Conservation (phyloP, 2,113 vertebrate species). For the Tor tambroides region DNA sequence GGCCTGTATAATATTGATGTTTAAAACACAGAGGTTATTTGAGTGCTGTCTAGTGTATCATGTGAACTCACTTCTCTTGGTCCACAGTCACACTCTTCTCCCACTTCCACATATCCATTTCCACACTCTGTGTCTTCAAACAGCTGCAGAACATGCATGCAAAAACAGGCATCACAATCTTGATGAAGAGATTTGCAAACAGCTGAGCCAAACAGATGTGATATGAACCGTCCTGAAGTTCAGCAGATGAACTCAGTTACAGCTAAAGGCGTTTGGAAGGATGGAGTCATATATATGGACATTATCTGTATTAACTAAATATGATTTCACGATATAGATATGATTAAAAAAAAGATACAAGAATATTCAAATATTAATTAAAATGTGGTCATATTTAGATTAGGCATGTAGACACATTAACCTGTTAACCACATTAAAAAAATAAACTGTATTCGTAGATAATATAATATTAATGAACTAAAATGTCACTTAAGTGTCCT, state of each 20-base stretch:
- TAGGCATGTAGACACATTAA: too few relatives aligned
- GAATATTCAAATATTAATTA: too few relatives aligned
- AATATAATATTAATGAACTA: neutral
- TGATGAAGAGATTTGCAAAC: neutral
- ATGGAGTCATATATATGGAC: too few relatives aligned
- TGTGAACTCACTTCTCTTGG: conserved; percentile 81
- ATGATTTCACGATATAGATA: neutral
- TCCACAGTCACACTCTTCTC: conserved; percentile 96
- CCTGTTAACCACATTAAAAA: too few relatives aligned
- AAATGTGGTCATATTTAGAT: neutral
- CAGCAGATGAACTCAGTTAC: neutral
- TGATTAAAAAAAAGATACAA: too few relatives aligned
- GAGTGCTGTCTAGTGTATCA: conserved; percentile 4
- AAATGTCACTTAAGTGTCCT: neutral
- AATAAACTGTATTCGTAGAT: too few relatives aligned
- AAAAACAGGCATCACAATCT: neutral
- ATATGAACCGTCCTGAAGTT: neutral
- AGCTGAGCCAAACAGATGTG: neutral
- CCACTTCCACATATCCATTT: conserved; percentile 94
- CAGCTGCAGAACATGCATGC: conserved; percentile 74
- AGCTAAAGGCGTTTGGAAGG: too few relatives aligned
- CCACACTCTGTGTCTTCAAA: conserved; percentile 92
- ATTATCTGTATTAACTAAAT: neutral
- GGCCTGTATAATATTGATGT: neutral
- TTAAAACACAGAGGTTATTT: neutral